Base-by-base conservation (phyloP, 1,140 invertebrate genomes). In the Tetramorium alpestre region DNA sequence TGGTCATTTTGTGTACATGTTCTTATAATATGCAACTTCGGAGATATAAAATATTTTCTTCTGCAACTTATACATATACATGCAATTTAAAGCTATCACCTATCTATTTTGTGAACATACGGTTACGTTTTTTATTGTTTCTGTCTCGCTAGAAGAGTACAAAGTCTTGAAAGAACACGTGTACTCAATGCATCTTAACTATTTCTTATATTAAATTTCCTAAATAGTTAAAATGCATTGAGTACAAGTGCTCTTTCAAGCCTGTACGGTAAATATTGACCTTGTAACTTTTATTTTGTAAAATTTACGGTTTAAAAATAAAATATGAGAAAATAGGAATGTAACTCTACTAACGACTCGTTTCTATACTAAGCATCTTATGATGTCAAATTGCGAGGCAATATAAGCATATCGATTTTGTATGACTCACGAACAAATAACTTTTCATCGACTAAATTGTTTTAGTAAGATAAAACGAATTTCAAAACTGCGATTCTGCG, bases 1-100 rank as follows among this genome's bases (percentile, higher is more conserved):
- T 67, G 7, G 11, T 22, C 18, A 73, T 44, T 60, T 28, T 80
- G 28, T 54, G 4, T 64, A 81, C 22, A 60, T 58, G 11, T 10
- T 58, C 67, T 25, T 41, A 73, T 10, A 75, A 38, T 18, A 58
- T 47, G 22, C 8, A 84, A 60, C 47, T 84, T 81, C 47, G 28
- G 25, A 73, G 16, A 84, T 75, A 49, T 33, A 70, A 70, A 81
- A 81, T 82, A 44, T 60, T 84, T 84, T 60, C 0, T 73, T 84
- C 7, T 84, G 18, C 28, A 75, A 84, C 4, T 60, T 82, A 82
- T 82, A 60, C 22, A 70, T 16, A 33, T 33, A 33, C 47, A 44
- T 69, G 62, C 64, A 56, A 28, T 81, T 70, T 44, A 56, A 70
- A 81, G 8, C 16, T 81, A 25, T 8, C 13, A 8, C 25, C 13